Conservation (phyloP, 2,797 vertebrate genomes). For the Apodemus agrarius region DNA sequence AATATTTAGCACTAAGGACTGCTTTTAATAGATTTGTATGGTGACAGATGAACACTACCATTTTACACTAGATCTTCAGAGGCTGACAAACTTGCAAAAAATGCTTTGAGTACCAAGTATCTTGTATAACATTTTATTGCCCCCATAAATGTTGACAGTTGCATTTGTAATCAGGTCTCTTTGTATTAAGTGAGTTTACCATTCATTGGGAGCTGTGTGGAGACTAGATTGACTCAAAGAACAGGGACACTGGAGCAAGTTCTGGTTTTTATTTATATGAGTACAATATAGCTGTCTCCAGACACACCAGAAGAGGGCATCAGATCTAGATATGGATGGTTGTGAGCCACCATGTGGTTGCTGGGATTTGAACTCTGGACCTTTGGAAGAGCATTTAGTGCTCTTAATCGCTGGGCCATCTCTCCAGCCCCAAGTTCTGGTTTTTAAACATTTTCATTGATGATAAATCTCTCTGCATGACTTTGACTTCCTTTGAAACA, state of each 20-base stretch:
- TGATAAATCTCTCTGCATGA: neutral
- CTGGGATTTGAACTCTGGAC: no score
- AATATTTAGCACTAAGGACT: neutral
- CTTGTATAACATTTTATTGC: neutral
- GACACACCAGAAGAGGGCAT: no score
- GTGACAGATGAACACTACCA: neutral
- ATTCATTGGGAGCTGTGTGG: neutral
- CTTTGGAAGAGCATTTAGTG: no score
- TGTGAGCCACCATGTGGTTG: no score
- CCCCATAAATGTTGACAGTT: neutral
- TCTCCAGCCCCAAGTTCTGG: neutral
- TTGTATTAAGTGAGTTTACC: neutral
- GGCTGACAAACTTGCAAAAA: neutral
- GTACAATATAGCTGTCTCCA: no score
- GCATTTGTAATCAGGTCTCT: neutral
- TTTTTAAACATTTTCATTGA: neutral
- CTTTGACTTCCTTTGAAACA: neutral
- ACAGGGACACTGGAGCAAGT: neutral
- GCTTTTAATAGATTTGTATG: neutral
- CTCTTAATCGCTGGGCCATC: no score
- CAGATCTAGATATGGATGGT: no score
- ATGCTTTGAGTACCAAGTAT: neutral
- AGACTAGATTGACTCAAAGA: neutral
- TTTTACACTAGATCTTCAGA: conserved; percentile 19
- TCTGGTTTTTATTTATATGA: neutral